phyloP scores from a whole-genome alignment of 92 coral and sea anemone species.

The Pocillopora meandrina region DNA sequence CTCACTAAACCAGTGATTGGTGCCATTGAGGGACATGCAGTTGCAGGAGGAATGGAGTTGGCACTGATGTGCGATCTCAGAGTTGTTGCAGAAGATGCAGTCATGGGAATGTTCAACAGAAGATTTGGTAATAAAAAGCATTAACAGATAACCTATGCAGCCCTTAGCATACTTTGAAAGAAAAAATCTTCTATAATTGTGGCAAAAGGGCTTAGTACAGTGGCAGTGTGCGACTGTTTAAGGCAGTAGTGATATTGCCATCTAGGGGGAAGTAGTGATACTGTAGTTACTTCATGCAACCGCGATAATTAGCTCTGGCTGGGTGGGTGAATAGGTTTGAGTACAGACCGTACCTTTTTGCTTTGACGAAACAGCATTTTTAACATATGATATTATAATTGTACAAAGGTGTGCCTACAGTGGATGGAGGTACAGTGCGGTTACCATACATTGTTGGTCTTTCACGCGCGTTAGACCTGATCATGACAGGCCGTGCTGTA shows the following conservation, averaged over 20 bases:
- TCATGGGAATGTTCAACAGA: slow-evolving; percentile 92
- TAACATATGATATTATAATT: background rate
- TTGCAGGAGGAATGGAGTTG: slow-evolving; percentile 92
- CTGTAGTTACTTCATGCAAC: no score
- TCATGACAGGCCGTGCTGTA: slow-evolving; percentile 92
- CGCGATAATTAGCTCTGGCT: background rate
- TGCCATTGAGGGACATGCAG: slow-evolving; percentile 86
- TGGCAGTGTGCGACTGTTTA: no score
- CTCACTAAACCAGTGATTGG: slow-evolving; percentile 88
- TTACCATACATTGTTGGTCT: slow-evolving; percentile 86
- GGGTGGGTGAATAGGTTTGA: no score
- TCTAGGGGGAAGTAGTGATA: no score
- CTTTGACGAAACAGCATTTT: background rate
- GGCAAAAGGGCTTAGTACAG: no score
- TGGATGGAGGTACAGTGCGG: slow-evolving; percentile 95
- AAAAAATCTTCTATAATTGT: no score
- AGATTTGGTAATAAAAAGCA: slow-evolving; percentile 72
- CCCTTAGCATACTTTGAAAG: no score
- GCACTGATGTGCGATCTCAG: slow-evolving; percentile 89
- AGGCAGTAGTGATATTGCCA: no score
- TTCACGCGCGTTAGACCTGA: slow-evolving; percentile 86
- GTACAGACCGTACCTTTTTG: background rate
- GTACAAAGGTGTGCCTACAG: slow-evolving; percentile 72
- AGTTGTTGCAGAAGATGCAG: slow-evolving; percentile 76
- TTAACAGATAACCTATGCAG: no score